phyloP scores from a whole-genome alignment of 2,113 vertebrate genomes.

The Scatophagus argus region DNA sequence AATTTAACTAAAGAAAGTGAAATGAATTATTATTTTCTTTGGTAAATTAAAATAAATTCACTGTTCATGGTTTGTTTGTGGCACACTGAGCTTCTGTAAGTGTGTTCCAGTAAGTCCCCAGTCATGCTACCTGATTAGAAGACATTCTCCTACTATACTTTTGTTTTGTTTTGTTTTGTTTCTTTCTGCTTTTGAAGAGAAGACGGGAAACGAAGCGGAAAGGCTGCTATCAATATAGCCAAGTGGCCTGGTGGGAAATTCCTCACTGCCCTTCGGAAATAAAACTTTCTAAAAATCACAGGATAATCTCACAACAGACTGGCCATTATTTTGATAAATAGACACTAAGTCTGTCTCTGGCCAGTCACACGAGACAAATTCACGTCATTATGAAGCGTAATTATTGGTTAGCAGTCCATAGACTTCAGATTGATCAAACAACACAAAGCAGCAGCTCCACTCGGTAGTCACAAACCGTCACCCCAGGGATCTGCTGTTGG shows the following conservation, averaged over 20 bases:
- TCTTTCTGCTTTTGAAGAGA: slow-evolving; percentile 2
- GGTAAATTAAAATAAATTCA: slow-evolving; percentile 57
- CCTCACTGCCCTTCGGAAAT: neutral
- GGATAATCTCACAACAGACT: slow-evolving; percentile 11
- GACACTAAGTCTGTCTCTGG: slow-evolving; percentile 13
- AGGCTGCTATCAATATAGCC: neutral
- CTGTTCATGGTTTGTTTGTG: slow-evolving; percentile 39
- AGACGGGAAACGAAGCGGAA: neutral
- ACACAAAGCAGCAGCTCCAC: slow-evolving; percentile 42
- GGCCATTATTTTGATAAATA: slow-evolving; percentile 32
- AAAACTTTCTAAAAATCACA: slow-evolving; percentile 8
- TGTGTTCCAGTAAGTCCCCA: slow-evolving; percentile 22
- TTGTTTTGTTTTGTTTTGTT: slow-evolving; percentile 36
- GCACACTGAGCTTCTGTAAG: slow-evolving; percentile 15
- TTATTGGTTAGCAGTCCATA: slow-evolving; percentile 35
- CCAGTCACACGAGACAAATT: slow-evolving; percentile 19
- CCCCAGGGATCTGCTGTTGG: slow-evolving; percentile 49
- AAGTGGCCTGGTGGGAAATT: slow-evolving; percentile 5
- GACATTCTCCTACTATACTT: slow-evolving; percentile 6
- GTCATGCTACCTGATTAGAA: slow-evolving; percentile 45
- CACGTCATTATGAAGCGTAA: slow-evolving; percentile 41
- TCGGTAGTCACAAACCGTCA: slow-evolving; percentile 65
- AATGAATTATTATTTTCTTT: slow-evolving; percentile 63
- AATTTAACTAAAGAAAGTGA: slow-evolving; percentile 44
- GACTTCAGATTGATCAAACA: slow-evolving; percentile 49